A percentile compares a stretch with the other conserved stretches of the same genome.
Evolutionary conservation across 2,797 vertebrate species (phyloP).

Genomic region (Clarias pachynema): DNA sequence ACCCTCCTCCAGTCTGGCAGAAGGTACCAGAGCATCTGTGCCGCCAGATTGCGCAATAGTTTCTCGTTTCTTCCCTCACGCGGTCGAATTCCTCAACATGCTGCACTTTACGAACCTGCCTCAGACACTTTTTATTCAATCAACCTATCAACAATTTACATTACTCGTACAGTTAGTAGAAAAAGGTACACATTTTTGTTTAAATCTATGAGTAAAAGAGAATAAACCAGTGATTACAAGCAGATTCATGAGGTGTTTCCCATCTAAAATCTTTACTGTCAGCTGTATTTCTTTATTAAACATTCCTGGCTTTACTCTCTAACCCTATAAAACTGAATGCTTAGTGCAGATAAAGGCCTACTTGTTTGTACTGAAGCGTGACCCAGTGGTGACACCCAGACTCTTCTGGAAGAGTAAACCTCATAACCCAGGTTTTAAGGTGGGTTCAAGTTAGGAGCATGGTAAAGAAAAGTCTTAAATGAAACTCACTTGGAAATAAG

Average conservation of each 20-base stretch:
- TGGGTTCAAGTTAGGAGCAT: slow-evolving; percentile 22
- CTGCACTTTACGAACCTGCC: too few relatives aligned
- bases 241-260: background rate
- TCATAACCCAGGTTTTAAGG: slow-evolving; percentile 21
- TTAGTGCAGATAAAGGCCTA: background rate
- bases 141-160: background rate
- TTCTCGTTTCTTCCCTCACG: too few relatives aligned
- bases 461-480: background rate
- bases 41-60: too few relatives aligned
- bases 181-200: background rate
- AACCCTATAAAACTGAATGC: background rate
- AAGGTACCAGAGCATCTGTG: too few relatives aligned
- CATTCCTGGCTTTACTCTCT: slow-evolving; percentile 8
- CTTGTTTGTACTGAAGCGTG: background rate
- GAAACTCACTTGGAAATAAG: background rate
- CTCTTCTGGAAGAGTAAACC: background rate
- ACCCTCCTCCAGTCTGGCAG: too few relatives aligned
- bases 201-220: background rate
- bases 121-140: too few relatives aligned
- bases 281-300: background rate
- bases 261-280: background rate
- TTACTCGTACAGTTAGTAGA: background rate
- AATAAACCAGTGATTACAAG: background rate
- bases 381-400: slow-evolving; percentile 21
- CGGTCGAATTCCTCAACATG: too few relatives aligned